Conservation (phyloP, 2,113 vertebrate genomes). For the Dissostichus mawsoni region DNA sequence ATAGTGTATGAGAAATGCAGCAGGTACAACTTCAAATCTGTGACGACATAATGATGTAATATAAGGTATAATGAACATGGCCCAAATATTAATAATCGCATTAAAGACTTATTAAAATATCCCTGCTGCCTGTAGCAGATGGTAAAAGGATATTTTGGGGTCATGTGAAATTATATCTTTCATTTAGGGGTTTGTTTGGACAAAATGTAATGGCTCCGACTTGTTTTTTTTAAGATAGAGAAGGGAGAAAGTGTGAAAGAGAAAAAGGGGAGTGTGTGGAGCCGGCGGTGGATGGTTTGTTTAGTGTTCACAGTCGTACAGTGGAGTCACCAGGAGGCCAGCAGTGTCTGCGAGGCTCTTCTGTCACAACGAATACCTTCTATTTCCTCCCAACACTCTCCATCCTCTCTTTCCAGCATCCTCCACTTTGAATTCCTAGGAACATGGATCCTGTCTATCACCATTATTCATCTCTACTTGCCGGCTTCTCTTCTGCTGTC, state of each 20-base stretch:
- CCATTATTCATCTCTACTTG: constrained; percentile 6
- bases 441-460: constrained; percentile 40
- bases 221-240: background rate
- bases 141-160: constrained; percentile 42
- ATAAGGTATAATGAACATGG: constrained; percentile 19
- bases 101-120: constrained; percentile 14
- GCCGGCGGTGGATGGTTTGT: constrained; percentile 44
- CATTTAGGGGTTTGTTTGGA: constrained; percentile 58
- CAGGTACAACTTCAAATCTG: background rate
- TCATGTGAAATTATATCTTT: constrained; percentile 24
- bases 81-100: constrained; percentile 37
- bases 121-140: constrained; percentile 26
- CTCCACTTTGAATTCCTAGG: constrained; percentile 35
- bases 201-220: constrained; percentile 22
- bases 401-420: constrained; percentile 10
- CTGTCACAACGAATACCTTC: constrained; percentile 77
- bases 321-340: constrained; percentile 82
- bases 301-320: constrained; percentile 64
- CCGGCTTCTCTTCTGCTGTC: background rate
- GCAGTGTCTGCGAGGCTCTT: constrained; percentile 71
- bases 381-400: constrained; percentile 31
- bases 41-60: constrained; percentile 28
- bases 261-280: constrained; percentile 15
- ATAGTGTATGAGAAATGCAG: background rate
- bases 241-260: background rate